Evolutionary conservation across 2,888 invertebrate genomes (phyloP), one percentile per base, ranked within the genome.

Genomic region (Epinotia nisella): DNA sequence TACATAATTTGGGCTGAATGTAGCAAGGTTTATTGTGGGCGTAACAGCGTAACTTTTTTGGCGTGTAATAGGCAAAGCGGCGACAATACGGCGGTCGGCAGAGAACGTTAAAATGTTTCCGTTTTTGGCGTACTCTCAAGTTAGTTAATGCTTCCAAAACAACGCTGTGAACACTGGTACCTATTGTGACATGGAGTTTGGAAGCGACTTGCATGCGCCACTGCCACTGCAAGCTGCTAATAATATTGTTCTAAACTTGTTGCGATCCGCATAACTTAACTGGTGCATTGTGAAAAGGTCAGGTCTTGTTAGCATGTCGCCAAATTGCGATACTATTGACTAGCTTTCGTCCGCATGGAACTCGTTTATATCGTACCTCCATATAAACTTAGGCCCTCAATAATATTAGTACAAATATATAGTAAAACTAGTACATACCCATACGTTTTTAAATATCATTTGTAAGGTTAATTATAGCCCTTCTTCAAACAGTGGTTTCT

Each of bases 91-190:
- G 85, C 83, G 82, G 80, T 82, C 76, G 81, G 80, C 83, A 77
- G 81, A 81, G 76, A 83, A 86, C 85, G 85, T 83, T 89, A 89
- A 91, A 92, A 91, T 87, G 90, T 85, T 89, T 89, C 89, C 90
- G 88, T 87, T 92, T 92, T 91, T 91, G 93, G 93, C 93, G 85
- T 85, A 80, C 91, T 87, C 88, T 91, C 92, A 92, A 93, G 84
- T 91, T 89, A 89, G 91, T 92, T 92, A 92, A 93, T 92, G 91
- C 89, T 90, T 83, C 85, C 87, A 89, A 90, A 92, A 92, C 91
- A 91, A 89, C 87, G 78, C 82, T 80, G 87, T 78, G 84, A 88
- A 90, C 87, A 89, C 77, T 75, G 78, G 78, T 80, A 80, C 77
- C 80, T 78, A 72, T 72, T 75, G 75, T 75, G 75, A 73, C 73